These are phyloP conservation scores for Beris morrisii DNA, from an alignment of 2,888 invertebrate species.

Conservation along the genomic window DNA sequence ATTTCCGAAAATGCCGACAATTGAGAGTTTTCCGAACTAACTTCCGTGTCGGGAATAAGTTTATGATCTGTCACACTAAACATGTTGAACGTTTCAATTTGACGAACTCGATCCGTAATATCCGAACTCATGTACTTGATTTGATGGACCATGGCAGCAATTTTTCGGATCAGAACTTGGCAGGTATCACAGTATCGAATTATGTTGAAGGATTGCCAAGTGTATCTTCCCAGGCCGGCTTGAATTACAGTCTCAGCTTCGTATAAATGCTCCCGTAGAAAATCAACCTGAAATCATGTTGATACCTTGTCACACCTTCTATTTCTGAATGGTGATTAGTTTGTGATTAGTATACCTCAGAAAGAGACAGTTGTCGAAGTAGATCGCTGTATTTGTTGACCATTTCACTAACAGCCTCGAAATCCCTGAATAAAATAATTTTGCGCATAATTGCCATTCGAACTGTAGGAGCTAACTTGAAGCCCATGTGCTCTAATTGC, in stretches of 20 bases:
- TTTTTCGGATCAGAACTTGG: slow-evolving; percentile 60
- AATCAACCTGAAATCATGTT: slow-evolving; percentile 58
- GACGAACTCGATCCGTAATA: slow-evolving; percentile 61
- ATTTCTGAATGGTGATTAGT: no score
- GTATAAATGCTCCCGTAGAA: slow-evolving; percentile 68
- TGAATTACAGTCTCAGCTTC: slow-evolving; percentile 75
- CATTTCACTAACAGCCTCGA: slow-evolving; percentile 63
- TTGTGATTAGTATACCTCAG: slow-evolving; percentile 61
- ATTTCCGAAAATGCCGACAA: background rate
- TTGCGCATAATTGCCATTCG: slow-evolving; percentile 60
- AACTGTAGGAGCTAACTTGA: slow-evolving; percentile 59
- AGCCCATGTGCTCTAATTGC: slow-evolving; percentile 72
- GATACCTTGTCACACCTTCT: no score
- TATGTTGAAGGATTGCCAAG: slow-evolving; percentile 85
- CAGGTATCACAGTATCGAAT: slow-evolving; percentile 69
- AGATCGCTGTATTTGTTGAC: slow-evolving; percentile 68
- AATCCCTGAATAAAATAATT: slow-evolving; percentile 62
- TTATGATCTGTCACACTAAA: slow-evolving; percentile 43
- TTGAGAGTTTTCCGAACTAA: background rate
- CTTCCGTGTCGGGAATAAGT: background rate
- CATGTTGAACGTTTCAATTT: slow-evolving; percentile 62
- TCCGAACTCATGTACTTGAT: slow-evolving; percentile 69
- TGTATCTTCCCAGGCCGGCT: slow-evolving; percentile 79
- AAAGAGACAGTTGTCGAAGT: slow-evolving; percentile 65
- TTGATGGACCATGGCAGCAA: slow-evolving; percentile 69